Evolutionary conservation across 2,797 vertebrate species (phyloP), one percentile per base, ranked within the genome.

Genomic region (Chromobotia macracanthus): DNA sequence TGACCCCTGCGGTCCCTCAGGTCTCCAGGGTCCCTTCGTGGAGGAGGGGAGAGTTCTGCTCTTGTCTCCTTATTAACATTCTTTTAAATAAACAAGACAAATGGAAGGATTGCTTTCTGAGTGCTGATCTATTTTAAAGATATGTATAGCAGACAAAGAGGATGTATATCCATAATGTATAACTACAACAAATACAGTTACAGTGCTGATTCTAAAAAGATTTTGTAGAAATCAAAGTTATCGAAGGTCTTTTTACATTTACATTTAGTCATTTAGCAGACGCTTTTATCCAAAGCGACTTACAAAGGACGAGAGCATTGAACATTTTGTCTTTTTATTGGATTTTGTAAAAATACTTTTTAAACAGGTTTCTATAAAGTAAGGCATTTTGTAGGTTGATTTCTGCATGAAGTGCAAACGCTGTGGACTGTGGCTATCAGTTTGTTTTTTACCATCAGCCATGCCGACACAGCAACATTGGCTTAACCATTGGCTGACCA

Each of bases 41-140:
- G 64, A 71, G 19, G 65, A 71, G 61, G 21, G 13, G 48, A 68
- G 35, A 38, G 48, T 58, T 56, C 18, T 70, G 2, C 44, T 75
- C 76, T 72, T 31, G 60, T 58, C 25, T 79, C 21, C 76, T 84
- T 55, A 58, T 73, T 73, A 77, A 44, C 61, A 64, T 77, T 73
- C 50, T 65, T 66, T 75, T 8, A 44, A 46, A 25, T 74, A 75
- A 70, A 82, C 63, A 71, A 69, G 65, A 69, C 46, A 74, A 78
- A 48, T 51, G n/a, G 8, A 23, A 63, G 13, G 31, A 64, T 23
- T 44, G 9, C n/a, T 35, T 56, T 19, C 23, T 23, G 35, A 5
- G 16, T 35, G 50, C 21, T 60, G 35, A 25, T 56, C 15, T 25
- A 35, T 53, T 8, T 56, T 53, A 55, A n/a, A 77, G 50, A 15